These are phyloP conservation scores for Diachasmimorpha longicaudata DNA, from an alignment of 1,140 invertebrate species.

Conservation along the genomic window DNA sequence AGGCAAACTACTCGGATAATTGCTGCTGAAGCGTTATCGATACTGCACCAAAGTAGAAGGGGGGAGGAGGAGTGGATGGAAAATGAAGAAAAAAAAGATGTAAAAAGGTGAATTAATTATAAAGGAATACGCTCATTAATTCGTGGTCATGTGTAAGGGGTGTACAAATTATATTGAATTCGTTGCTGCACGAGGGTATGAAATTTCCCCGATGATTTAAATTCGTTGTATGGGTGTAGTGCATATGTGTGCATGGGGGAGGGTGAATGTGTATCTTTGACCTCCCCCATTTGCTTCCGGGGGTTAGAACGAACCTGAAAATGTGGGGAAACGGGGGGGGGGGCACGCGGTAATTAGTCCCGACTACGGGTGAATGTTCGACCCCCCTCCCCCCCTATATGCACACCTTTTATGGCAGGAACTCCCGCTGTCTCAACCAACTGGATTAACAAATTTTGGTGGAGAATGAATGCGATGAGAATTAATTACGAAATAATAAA, in stretches of 20 bases:
- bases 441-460: not conserved
- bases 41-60: not conserved
- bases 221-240: not conserved
- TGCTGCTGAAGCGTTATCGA: not conserved
- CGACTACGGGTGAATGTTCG: not conserved
- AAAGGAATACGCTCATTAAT: not conserved
- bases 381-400: not conserved
- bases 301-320: not conserved
- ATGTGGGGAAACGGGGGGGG: not conserved
- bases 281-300: conserved; percentile 15
- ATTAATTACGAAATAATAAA: not conserved
- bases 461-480: not conserved
- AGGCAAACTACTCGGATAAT: not conserved
- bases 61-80: not conserved
- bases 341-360: not conserved
- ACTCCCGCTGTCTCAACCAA: not conserved
- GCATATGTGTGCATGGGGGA: not conserved
- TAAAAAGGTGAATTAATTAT: not conserved
- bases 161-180: not conserved
- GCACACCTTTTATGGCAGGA: not conserved
- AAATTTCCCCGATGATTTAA: not conserved
- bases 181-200: not conserved
- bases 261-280: not conserved
- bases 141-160: not conserved
- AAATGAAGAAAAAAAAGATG: not conserved